Percentiles rank a stretch among this genome's conserved stretches.
phyloP scores from a whole-genome alignment of 1,140 invertebrate genomes.

The Parasteatoda tepidariorum region DNA sequence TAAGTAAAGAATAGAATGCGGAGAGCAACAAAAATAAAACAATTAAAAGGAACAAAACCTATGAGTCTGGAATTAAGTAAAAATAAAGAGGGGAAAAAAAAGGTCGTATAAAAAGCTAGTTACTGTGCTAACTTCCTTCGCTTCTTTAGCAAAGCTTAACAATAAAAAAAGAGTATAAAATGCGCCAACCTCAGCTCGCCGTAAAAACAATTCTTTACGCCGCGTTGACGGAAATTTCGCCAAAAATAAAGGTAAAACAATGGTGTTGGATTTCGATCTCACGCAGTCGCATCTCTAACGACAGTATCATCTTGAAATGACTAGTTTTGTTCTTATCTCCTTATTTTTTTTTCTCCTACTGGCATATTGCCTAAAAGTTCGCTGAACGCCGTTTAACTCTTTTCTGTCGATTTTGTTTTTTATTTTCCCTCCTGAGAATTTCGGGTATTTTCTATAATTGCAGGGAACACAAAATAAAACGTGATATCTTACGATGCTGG shows the following conservation, averaged over 20 bases:
- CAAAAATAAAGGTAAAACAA: conserved; percentile 54
- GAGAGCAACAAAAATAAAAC: conserved; percentile 8
- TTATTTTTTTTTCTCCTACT: not conserved
- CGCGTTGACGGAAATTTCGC: conserved; percentile 43
- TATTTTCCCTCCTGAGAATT: too few species aligned
- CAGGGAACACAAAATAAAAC: too few species aligned
- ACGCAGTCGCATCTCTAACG: conserved; percentile 6
- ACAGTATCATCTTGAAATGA: conserved; percentile 9
- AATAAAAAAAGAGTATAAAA: not conserved
- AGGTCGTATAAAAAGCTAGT: not conserved
- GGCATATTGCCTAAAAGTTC: conserved; percentile 44
- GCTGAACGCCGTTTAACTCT: conserved; percentile 50
- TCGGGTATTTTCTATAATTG: too few species aligned
- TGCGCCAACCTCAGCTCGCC: conserved; percentile 41
- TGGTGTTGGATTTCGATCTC: conserved; percentile 32
- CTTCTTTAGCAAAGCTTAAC: not conserved
- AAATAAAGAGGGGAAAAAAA: not conserved
- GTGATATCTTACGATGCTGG: too few species aligned
- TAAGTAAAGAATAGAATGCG: conserved; percentile 25
- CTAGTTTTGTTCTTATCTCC: not conserved
- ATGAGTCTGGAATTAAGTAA: not conserved
- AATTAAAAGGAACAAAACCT: not conserved
- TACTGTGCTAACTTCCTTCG: conserved; percentile 13
- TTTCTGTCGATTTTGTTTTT: not conserved
- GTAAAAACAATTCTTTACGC: conserved; percentile 48